These are phyloP conservation scores for Sebastiscus albofasciatus DNA, from an alignment of 2,797 vertebrate genomes.

Conservation along the genomic window DNA sequence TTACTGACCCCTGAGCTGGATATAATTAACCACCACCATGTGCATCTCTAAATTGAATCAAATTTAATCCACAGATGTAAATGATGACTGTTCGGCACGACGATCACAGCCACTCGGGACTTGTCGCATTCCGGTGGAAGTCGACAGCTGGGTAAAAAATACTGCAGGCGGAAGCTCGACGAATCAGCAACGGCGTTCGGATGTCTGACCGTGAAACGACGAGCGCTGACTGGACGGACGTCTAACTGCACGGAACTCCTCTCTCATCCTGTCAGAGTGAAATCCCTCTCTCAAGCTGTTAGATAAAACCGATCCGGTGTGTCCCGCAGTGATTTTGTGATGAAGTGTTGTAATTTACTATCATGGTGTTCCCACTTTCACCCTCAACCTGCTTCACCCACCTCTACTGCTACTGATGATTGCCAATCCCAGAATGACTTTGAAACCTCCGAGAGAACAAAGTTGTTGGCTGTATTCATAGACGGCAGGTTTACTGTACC, in stretches of 20 bases:
- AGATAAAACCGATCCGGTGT: neutral
- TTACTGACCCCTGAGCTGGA: fast-evolving
- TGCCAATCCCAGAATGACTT: constrained; percentile 10
- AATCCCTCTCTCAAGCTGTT: neutral
- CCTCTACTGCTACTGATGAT: neutral
- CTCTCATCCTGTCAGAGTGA: constrained; percentile 24
- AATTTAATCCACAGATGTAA: constrained; percentile 12
- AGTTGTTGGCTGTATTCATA: neutral
- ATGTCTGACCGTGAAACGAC: constrained; percentile 15
- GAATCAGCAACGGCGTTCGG: neutral
- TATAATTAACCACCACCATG: neutral
- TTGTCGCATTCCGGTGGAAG: neutral
- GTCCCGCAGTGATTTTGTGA: neutral
- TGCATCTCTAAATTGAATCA: constrained; percentile 1
- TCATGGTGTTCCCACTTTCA: constrained; percentile 17
- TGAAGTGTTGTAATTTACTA: constrained; percentile 29
- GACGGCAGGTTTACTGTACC: neutral
- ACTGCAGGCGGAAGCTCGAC: neutral
- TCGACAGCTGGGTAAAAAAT: neutral
- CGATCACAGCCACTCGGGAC: neutral
- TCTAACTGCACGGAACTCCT: neutral
- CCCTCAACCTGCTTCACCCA: constrained; percentile 15
- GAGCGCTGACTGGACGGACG: constrained; percentile 1
- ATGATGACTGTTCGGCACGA: neutral
- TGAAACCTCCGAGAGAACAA: neutral